A percentile compares a stretch with the other conserved stretches of the same genome.
These are phyloP conservation scores for Gallinago jamesoni DNA, from an alignment of 2,113 vertebrate genomes.

Conservation along the genomic window DNA sequence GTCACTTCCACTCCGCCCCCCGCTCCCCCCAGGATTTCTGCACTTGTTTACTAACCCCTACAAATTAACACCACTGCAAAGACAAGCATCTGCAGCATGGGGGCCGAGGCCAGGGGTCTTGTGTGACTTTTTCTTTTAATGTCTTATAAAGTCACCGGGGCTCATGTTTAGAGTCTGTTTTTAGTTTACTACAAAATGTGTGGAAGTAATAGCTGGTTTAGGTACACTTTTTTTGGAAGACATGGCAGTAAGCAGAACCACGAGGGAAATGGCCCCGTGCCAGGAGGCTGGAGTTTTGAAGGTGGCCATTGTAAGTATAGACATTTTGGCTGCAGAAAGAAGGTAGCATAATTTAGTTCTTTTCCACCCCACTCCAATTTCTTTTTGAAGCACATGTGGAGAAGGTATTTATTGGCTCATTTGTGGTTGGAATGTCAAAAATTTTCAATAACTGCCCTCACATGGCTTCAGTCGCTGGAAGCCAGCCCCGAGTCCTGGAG, in stretches of 20 bases:
- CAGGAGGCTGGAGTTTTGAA: slow-evolving; percentile 80
- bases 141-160: slow-evolving; percentile 67
- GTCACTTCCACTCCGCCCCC: background rate
- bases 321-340: slow-evolving; percentile 81
- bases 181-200: slow-evolving; percentile 80
- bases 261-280: slow-evolving; percentile 70
- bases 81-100: slow-evolving; percentile 56
- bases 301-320: slow-evolving; percentile 83
- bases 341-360: slow-evolving; percentile 84
- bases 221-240: slow-evolving; percentile 76
- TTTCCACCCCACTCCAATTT: slow-evolving; percentile 78
- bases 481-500: slow-evolving; percentile 70
- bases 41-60: slow-evolving; percentile 62
- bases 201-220: slow-evolving; percentile 80
- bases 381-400: slow-evolving; percentile 88
- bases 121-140: slow-evolving; percentile 59
- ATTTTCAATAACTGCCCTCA: slow-evolving; percentile 89
- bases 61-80: slow-evolving; percentile 67
- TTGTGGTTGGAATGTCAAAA: slow-evolving; percentile 92
- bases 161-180: slow-evolving; percentile 76
- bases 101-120: slow-evolving; percentile 50
- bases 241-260: slow-evolving; percentile 75
- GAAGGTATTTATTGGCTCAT: slow-evolving; percentile 93
- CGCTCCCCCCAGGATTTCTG: slow-evolving; percentile 15
- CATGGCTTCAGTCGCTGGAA: slow-evolving; percentile 81